Percentiles rank a stretch among this genome's conserved stretches.
Conservation (phyloP, 1,140 invertebrate genomes). For the Solenopsis invicta region DNA sequence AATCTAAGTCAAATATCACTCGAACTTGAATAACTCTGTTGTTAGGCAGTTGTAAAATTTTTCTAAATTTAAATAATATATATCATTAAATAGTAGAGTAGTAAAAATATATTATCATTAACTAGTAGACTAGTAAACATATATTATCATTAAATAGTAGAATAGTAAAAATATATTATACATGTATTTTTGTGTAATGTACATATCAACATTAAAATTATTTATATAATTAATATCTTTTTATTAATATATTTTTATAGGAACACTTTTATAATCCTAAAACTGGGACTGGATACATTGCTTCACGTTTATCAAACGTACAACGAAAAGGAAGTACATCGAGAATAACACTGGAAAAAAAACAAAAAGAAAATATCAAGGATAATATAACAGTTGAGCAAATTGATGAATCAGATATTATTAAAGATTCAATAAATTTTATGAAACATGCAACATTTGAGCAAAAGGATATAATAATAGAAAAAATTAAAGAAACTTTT, state of each 20-base stretch:
- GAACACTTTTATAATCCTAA: conserved; percentile 14
- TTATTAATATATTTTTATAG: conserved; percentile 4
- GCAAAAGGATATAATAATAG: background rate
- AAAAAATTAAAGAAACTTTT: conserved; percentile 24
- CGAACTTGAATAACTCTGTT: too few species aligned
- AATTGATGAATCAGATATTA: background rate
- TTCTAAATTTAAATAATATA: too few species aligned
- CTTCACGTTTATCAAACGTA: background rate
- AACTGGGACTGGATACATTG: conserved; percentile 18
- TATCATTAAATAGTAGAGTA: too few species aligned
- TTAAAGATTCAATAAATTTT: conserved; percentile 9
- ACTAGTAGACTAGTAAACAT: too few species aligned
- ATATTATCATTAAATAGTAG: too few species aligned
- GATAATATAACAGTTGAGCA: background rate
- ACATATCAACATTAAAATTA: too few species aligned
- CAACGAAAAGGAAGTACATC: background rate
- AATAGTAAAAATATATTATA: too few species aligned
- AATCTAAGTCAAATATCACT: too few species aligned
- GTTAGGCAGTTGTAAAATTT: too few species aligned
- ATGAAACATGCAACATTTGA: conserved; percentile 23
- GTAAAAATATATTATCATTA: too few species aligned
- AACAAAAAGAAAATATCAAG: conserved; percentile 4
- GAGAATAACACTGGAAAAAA: background rate
- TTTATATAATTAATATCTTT: too few species aligned
- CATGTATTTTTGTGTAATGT: too few species aligned